Base-by-base conservation (phyloP, 2,113 vertebrate genomes). In the Notothenia rossii region DNA sequence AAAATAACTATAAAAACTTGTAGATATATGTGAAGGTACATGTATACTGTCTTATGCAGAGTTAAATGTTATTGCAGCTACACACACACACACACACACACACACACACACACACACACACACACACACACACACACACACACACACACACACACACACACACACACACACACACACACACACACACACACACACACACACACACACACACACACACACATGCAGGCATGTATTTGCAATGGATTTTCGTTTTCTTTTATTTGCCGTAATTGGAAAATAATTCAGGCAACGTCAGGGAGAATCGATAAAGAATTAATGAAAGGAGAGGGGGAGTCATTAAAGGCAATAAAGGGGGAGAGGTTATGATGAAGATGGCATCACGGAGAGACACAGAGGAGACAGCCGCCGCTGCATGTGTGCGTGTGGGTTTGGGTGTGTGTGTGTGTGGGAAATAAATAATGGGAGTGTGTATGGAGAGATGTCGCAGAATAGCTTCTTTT, bases 281-380 rank as follows among this genome's bases (percentile, higher is more conserved):
- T 96, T 95, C 94, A 94, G 88, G 85, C 86, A 72, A 92, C 85
- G 87, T 94, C 93, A 91, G 81, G 86, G 82, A 56, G 88, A 94
- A 95, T 95, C 94, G 89, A 95, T 95, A 94, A 94, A 94, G 93
- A 94, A 95, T 95, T 94, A 95, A 96, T 95, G 93, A 94, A 95
- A 94, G 92, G 88, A 91, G 89, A 91, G 91, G 93, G 91, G 83
- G 91, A 94, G 94, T 95, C 94, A 94, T 95, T 95, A 95, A 93
- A 93, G 89, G 94, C 93, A 94, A 95, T 96, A 95, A 95, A 94
- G 92, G 90, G 89, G 86, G 87, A 89, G 85, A 84, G 84, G 83
- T 93, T 92, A 94, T 94, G 94, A 95, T 94, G 93, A 93, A 93
- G 92, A 95, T 93, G 89, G 92, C 91, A 94, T 94, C 92, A 89